phyloP scores from a whole-genome alignment of 2,797 vertebrate genomes.

The Dermochelys coriacea region DNA sequence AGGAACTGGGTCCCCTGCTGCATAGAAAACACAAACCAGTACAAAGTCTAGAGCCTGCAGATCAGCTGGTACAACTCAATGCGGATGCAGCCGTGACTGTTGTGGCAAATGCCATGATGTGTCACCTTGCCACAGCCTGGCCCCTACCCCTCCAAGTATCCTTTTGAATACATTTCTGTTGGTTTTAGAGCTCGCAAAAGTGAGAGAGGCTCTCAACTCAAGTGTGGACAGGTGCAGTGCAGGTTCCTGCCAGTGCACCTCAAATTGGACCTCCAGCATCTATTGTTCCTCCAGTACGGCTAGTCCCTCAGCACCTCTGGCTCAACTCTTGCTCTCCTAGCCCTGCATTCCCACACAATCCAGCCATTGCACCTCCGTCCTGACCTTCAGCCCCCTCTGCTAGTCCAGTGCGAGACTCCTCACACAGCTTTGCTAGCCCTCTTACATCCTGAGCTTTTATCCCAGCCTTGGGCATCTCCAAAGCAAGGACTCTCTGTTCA shows the following conservation, averaged over 20 bases:
- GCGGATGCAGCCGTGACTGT: conserved; percentile 28
- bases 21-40: conserved; percentile 54
- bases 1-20: conserved; percentile 48
- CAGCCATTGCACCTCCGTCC: background rate
- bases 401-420: background rate
- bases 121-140: conserved; percentile 43
- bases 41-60: background rate
- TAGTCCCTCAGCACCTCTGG: background rate
- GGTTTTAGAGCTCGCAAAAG: background rate
- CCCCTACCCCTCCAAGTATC: background rate
- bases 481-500: background rate
- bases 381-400: background rate
- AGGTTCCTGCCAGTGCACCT: background rate
- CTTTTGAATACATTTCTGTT: fast-evolving
- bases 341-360: background rate
- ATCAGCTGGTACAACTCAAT: conserved; percentile 21
- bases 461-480: background rate
- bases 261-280: fast-evolving
- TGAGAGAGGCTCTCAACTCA: conserved; percentile 26
- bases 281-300: background rate
- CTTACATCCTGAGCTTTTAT: background rate
- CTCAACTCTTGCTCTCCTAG: background rate
- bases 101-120: conserved; percentile 12
- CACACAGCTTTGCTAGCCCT: background rate
- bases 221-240: background rate